Percentiles rank a stretch among this genome's conserved stretches.
phyloP scores from a whole-genome alignment of 53 echinoderm and acorn worm species.

The Zoroaster sp. region DNA sequence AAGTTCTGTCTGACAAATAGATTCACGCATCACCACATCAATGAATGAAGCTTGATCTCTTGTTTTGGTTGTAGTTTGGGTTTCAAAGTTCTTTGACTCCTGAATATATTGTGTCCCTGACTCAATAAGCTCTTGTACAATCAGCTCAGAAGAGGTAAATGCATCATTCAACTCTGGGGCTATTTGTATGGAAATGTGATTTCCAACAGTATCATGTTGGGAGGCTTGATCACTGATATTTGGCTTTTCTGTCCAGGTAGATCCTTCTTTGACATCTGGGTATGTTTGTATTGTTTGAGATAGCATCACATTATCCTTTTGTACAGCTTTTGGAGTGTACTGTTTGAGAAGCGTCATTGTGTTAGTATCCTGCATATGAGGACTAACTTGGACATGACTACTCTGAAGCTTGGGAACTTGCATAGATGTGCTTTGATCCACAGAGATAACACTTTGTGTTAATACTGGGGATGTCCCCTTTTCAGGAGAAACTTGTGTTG shows the following conservation, averaged over 20 bases:
- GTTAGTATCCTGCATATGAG: background rate
- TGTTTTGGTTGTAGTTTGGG: background rate
- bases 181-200: background rate
- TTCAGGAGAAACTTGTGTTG: background rate
- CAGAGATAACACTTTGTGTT: background rate
- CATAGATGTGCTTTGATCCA: background rate
- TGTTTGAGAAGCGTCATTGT: background rate
- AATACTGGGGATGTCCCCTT: background rate
- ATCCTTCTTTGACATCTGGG: conserved; percentile 19
- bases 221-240: background rate
- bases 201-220: background rate
- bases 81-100: background rate
- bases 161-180: conserved; percentile 17
- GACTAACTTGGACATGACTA: background rate
- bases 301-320: background rate
- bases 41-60: conserved; percentile 49
- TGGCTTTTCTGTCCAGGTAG: conserved; percentile 5
- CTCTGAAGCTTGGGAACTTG: background rate
- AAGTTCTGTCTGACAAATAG: conserved; percentile 57
- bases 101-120: conserved; percentile 3
- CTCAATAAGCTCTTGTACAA: conserved; percentile 8
- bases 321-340: background rate
- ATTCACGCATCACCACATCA: background rate
- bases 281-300: conserved; percentile 7
- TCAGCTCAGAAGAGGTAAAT: background rate